Evolutionary conservation across 2,888 invertebrate genomes (phyloP), one percentile per base, ranked within the genome.

Genomic region (Stenchaetothrips biformis): DNA sequence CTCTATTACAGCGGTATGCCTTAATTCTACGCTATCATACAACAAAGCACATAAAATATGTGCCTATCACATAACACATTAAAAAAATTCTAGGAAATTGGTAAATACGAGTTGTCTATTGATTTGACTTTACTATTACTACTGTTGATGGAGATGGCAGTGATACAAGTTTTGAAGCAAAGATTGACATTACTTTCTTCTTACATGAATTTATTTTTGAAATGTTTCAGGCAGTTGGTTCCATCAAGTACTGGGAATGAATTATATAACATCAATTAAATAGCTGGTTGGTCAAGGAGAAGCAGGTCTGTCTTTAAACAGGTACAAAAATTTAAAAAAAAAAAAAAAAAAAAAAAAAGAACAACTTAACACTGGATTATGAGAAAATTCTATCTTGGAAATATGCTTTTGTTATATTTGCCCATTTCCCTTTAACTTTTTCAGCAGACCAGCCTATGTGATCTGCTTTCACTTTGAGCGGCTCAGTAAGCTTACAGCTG

Each of bases 61-160:
- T 67, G 67, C 67, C 67, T 67, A 67, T 67, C 67, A 67, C 67
- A 67, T 67, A 67, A 67, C 18, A n/a, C 21, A 7, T 67, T 21
- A 67, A n/a, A 67, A 37, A 67, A 67, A n/a, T 67, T 67, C 67
- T 67, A 67, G 18, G 67, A 67, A 67, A 21, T 67, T 67, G 67
- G 67, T 67, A 67, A 67, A 67, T 67, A 67, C 21, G 67, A 67
- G 21, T 67, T 2, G 21, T n/a, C 67, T 67, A 67, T 67, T 21
- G 21, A 67, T 21, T 67, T n/a, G 67, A 53, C 53, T 53, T 67
- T 37, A 37, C 67, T 67, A 67, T 21, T n/a, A n/a, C 67, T 67
- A 67, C n/a, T 67, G 18, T 21, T 67, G 9, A 67, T 67, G 67
- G 67, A 67, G 21, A 67, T 67, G 67, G 67, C 67, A 67, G 67